Conservation (phyloP, 1,140 invertebrate genomes). For the Schlechtendalia chinensis region DNA sequence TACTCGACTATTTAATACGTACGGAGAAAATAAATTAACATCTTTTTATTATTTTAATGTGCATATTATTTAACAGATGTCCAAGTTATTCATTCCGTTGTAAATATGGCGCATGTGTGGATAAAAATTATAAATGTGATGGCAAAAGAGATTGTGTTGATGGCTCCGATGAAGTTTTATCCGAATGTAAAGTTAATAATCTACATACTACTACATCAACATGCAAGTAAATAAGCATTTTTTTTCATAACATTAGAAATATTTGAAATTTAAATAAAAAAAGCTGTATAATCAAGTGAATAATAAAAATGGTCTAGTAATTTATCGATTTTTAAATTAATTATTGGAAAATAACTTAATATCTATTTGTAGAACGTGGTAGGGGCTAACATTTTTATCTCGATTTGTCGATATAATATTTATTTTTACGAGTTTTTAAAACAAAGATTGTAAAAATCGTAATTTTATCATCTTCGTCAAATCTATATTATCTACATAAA, state of each 20-base stretch:
- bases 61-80: constrained; percentile 54
- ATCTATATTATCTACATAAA: background rate
- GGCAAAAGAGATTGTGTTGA: constrained; percentile 66
- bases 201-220: background rate
- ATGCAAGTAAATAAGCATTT: background rate
- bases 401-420: too few relatives aligned
- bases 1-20: background rate
- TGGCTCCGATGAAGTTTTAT: constrained; percentile 63
- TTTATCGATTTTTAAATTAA: too few relatives aligned
- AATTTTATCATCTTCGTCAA: too few relatives aligned
- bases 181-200: constrained; percentile 52
- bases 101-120: constrained; percentile 64
- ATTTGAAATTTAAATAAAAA: too few relatives aligned
- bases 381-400: too few relatives aligned
- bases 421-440: too few relatives aligned
- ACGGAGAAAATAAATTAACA: background rate
- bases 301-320: too few relatives aligned
- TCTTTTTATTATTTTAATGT: background rate
- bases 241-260: background rate
- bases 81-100: constrained; percentile 61
- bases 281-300: too few relatives aligned
- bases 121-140: constrained; percentile 61
- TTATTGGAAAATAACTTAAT: too few relatives aligned
- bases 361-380: too few relatives aligned
- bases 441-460: too few relatives aligned